phyloP scores from a whole-genome alignment of 2,888 invertebrate genomes.

The Drosophila anomelani region DNA sequence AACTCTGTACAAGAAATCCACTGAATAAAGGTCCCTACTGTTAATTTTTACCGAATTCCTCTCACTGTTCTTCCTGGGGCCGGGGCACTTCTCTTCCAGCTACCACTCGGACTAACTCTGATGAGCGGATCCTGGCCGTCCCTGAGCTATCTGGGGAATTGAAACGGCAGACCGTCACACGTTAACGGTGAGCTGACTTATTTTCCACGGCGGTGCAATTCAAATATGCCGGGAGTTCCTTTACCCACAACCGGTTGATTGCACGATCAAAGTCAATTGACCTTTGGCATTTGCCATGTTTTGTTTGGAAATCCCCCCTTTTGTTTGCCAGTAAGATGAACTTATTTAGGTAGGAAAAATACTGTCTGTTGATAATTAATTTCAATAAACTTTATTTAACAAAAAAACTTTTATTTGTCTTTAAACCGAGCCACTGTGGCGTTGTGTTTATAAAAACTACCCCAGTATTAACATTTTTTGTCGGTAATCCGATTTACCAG shows the following conservation, averaged over 20 bases:
- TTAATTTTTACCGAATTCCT: too few species aligned
- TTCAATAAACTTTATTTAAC: background rate
- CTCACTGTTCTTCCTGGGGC: too few species aligned
- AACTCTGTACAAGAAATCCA: too few species aligned
- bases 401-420: too few species aligned
- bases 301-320: constrained; percentile 12
- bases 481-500: background rate
- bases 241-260: constrained; percentile 51
- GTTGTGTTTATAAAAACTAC: background rate
- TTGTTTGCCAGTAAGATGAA: background rate
- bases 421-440: background rate
- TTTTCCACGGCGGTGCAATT: constrained; percentile 66
- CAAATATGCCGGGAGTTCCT: constrained; percentile 61
- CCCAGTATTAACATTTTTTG: constrained; percentile 2
- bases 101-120: too few species aligned
- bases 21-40: too few species aligned
- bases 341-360: background rate
- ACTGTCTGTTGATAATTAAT: background rate
- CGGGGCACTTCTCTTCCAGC: too few species aligned
- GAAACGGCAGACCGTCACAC: too few species aligned
- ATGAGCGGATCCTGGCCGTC: too few species aligned
- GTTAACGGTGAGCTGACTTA: constrained; percentile 59
- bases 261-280: constrained; percentile 27
- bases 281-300: constrained; percentile 12
- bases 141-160: too few species aligned